Conservation (phyloP, 2,888 invertebrate genomes). For the Nomada flava region DNA sequence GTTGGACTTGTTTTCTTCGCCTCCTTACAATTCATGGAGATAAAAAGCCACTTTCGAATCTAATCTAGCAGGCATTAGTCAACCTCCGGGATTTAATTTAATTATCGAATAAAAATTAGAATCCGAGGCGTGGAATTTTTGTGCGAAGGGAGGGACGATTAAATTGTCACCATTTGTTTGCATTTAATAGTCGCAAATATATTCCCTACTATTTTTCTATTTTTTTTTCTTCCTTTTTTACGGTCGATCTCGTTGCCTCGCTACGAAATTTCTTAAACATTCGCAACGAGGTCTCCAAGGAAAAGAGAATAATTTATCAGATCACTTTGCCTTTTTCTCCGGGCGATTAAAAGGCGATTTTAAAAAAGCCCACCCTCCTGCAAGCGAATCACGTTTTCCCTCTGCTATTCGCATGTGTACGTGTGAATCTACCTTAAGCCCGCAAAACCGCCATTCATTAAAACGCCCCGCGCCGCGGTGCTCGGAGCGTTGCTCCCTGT, state of each 20-base stretch:
- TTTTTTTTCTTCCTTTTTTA: too few species aligned
- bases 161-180: too few species aligned
- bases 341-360: too few species aligned
- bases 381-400: constrained; percentile 8
- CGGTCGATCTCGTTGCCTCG: too few species aligned
- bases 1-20: constrained; percentile 9
- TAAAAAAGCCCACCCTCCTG: constrained; percentile 2
- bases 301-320: not conserved
- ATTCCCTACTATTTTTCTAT: too few species aligned
- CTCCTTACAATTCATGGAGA: too few species aligned
- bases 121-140: too few species aligned
- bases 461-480: constrained; percentile 27
- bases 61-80: not conserved
- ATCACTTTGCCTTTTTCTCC: too few species aligned
- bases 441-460: constrained; percentile 69
- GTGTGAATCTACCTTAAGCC: constrained; percentile 57
- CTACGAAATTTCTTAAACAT: too few species aligned
- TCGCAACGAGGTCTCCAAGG: too few species aligned
- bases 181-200: too few species aligned
- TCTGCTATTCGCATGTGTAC: constrained; percentile 32
- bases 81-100: not conserved
- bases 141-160: too few species aligned
- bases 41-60: not conserved
- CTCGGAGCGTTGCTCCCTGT: constrained; percentile 21
- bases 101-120: not conserved